Conservation (phyloP, 35 echinoderm and acorn worm species). For the Amphiura filiformis region DNA sequence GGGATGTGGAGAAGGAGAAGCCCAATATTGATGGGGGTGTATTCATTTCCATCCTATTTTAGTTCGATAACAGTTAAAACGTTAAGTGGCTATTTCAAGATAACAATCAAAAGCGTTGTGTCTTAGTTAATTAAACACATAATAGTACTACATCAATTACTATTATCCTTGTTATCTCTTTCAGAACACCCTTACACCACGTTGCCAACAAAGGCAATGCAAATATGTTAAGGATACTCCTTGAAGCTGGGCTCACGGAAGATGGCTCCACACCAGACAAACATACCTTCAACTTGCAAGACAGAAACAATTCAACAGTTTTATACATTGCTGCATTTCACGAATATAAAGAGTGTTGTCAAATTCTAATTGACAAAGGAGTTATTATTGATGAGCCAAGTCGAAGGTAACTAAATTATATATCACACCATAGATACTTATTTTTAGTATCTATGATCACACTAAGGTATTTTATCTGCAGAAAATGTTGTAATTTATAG, state of each 20-base stretch:
- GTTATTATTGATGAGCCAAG: constrained; percentile 12
- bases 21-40: too few species aligned
- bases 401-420: neutral
- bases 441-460: neutral
- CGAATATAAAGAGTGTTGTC: constrained; percentile 26
- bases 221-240: neutral
- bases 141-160: too few species aligned
- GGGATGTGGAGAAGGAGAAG: too few species aligned
- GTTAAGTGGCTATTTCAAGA: neutral
- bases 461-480: neutral
- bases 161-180: neutral
- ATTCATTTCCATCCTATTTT: too few species aligned
- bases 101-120: neutral
- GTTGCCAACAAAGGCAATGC: constrained; percentile 7
- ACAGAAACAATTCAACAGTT: constrained; percentile 1
- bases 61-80: neutral
- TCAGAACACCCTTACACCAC: constrained; percentile 25
- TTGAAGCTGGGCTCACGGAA: neutral
- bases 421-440: neutral
- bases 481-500: neutral
- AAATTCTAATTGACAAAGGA: constrained; percentile 10
- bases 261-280: neutral
- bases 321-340: constrained; percentile 12
- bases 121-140: too few species aligned
- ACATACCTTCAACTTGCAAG: neutral